A percentile compares a stretch with the other conserved stretches of the same genome.
Conservation (phyloP, 2,888 invertebrate species). For the Dermolepida albohirtum region DNA sequence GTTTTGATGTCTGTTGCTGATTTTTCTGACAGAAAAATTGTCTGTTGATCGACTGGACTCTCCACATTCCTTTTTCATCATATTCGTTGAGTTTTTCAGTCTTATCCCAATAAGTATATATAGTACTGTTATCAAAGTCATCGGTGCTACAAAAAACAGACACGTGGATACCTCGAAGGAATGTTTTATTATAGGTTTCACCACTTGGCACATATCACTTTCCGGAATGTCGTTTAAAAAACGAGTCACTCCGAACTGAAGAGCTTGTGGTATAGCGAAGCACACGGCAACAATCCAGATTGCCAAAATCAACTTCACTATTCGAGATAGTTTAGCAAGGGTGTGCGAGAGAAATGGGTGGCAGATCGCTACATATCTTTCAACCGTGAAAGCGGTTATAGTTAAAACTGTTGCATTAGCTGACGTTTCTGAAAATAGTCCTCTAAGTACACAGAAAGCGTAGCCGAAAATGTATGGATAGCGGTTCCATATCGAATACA, state of each 20-base stretch:
- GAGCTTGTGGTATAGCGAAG: conserved; percentile 77
- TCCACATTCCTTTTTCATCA: conserved; percentile 62
- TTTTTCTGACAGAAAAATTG: conserved; percentile 16
- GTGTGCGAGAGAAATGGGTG: conserved; percentile 80
- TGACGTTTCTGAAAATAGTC: conserved; percentile 82
- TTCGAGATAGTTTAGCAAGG: conserved; percentile 88
- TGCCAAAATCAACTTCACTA: conserved; percentile 80
- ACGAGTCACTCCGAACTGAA: conserved; percentile 62
- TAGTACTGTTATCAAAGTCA: conserved; percentile 86
- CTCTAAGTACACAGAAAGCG: conserved; percentile 81
- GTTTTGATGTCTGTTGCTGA: conserved; percentile 48
- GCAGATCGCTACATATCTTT: conserved; percentile 73
- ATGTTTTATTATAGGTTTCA: conserved; percentile 71
- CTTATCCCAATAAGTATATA: conserved; percentile 83
- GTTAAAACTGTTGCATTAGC: conserved; percentile 82
- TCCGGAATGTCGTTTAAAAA: conserved; percentile 48
- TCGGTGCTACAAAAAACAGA: conserved; percentile 87
- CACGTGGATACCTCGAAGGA: conserved; percentile 84
- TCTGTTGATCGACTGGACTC: conserved; percentile 32
- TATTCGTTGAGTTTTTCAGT: conserved; percentile 73
- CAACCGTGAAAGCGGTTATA: conserved; percentile 87
- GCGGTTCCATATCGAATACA: conserved; percentile 81
- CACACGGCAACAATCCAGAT: conserved; percentile 84
- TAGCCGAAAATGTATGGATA: conserved; percentile 84
- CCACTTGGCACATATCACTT: conserved; percentile 65